Evolutionary conservation across 2,113 vertebrate species (phyloP).

Genomic region (Zeus faber): DNA sequence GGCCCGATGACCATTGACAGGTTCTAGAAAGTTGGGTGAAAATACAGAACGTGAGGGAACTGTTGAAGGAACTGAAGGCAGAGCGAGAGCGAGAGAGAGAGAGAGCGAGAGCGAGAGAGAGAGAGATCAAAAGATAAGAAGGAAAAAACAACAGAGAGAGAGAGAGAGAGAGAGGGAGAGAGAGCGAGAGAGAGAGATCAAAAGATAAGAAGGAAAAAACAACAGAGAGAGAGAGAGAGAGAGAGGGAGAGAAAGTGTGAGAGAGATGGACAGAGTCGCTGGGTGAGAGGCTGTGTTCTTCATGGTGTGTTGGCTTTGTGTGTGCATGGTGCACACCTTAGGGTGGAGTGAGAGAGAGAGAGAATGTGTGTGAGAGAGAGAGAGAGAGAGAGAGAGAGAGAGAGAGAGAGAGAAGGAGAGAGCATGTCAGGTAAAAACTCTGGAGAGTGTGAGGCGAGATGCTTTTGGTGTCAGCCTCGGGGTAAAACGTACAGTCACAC

Average conservation of each 20-base stretch:
- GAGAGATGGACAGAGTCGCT: background rate
- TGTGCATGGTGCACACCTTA: slow-evolving; percentile 26
- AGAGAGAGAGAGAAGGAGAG: background rate
- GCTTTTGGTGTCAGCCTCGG: background rate
- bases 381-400: background rate
- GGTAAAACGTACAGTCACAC: background rate
- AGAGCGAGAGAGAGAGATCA: background rate
- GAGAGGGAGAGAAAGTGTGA: slow-evolving; percentile 3
- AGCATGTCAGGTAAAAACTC: slow-evolving; percentile 28
- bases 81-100: too few species aligned
- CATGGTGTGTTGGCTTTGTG: slow-evolving; percentile 13
- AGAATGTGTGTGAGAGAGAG: background rate
- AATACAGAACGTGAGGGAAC: too few species aligned
- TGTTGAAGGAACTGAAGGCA: too few species aligned
- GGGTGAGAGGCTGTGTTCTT: background rate
- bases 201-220: background rate
- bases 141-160: too few species aligned
- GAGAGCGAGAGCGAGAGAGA: too few species aligned
- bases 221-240: background rate
- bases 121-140: too few species aligned
- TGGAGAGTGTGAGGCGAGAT: too few species aligned
- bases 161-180: too few species aligned
- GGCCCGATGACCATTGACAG: too few species aligned
- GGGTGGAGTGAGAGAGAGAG: slow-evolving; percentile 21
- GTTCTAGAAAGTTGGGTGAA: too few species aligned